Percentiles rank a stretch among this genome's conserved stretches.
These are phyloP conservation scores for Cottoperca gobio DNA, from an alignment of 2,797 vertebrate genomes.

Conservation along the genomic window DNA sequence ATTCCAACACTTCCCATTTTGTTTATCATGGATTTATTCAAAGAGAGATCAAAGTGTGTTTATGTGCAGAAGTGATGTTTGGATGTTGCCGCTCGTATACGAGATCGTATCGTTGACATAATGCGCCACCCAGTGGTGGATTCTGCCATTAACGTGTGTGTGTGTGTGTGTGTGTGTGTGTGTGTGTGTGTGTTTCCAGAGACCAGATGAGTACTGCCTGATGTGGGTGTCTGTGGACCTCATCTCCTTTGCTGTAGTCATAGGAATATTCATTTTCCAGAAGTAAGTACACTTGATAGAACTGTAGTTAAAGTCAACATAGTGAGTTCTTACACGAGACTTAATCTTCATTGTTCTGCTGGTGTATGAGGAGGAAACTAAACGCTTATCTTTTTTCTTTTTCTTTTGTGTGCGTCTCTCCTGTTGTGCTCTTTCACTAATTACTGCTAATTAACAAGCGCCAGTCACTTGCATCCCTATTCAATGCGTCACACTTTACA, in stretches of 20 bases:
- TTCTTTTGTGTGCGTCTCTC: background rate
- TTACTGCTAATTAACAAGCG: slow-evolving; percentile 1
- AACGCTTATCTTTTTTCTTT: background rate
- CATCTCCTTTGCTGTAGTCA: slow-evolving; percentile 91
- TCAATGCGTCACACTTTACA: background rate
- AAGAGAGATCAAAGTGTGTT: background rate
- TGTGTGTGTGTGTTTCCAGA: slow-evolving; percentile 80
- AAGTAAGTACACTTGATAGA: slow-evolving; percentile 89
- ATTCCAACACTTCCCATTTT: too few species aligned
- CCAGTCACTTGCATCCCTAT: background rate
- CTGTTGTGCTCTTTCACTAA: background rate
- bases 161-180: slow-evolving; percentile 26
- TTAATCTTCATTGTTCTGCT: slow-evolving; percentile 8
- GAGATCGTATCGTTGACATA: slow-evolving; percentile 5
- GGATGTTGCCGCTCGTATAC: background rate
- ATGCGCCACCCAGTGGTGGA: slow-evolving; percentile 66
- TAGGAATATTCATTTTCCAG: slow-evolving; percentile 96
- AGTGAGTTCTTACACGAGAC: background rate
- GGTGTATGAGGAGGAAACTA: background rate
- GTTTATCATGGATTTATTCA: background rate
- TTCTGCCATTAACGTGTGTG: background rate
- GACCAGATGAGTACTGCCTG: slow-evolving; percentile 91
- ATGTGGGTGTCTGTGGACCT: slow-evolving; percentile 95
- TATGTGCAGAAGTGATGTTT: background rate
- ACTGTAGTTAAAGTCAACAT: background rate